Base-by-base conservation (phyloP, 2,113 vertebrate genomes). In the Origma solitaria region DNA sequence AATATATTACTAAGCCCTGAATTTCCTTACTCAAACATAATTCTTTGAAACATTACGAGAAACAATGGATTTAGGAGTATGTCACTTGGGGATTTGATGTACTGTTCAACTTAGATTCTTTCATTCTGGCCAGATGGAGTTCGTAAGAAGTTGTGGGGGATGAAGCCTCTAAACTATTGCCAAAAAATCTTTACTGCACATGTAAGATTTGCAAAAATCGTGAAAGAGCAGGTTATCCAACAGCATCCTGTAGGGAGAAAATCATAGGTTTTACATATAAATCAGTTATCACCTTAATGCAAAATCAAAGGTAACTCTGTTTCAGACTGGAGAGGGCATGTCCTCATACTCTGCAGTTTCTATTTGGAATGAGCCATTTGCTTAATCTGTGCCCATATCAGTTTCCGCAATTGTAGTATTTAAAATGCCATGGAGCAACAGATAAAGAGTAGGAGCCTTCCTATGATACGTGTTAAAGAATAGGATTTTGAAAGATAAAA, bases 31-130 rank as follows among this genome's bases (percentile, higher is more conserved):
- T 95, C 69, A 82, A 54, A 75, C 75, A 86, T 88, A 96, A 89
- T 92, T 96, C 83, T 73, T 82, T 78, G 91, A 77, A 96, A 82
- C 87, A 54, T 86, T 92, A 92, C 0, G 22, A 84, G 88, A 95
- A 96, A 92, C 88, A 94, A 94, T 91, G 79, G 86, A 78, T 96
- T 91, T 88, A 94, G 81, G 75, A 96, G 61, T 90, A 47, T 68
- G 82, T 90, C 95, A 79, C 72, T 90, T 84, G 71, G 88, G 90
- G 62, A 96, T 92, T 78, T 88, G 78, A 91, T 86, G 86, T 90
- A 73, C 75, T 90, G 47, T 73, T 96, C 5, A 5, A 73, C 51
- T 88, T 85, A 88, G 47, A 71, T 92, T 84, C 68, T 87, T 95
- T 95, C 69, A 71, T 87, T 90, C 58, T 91, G 75, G 18, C 92